Percentiles rank a stretch among this genome's conserved stretches.
phyloP scores from a whole-genome alignment of 2,888 invertebrate species.

The Tribolium freemani region DNA sequence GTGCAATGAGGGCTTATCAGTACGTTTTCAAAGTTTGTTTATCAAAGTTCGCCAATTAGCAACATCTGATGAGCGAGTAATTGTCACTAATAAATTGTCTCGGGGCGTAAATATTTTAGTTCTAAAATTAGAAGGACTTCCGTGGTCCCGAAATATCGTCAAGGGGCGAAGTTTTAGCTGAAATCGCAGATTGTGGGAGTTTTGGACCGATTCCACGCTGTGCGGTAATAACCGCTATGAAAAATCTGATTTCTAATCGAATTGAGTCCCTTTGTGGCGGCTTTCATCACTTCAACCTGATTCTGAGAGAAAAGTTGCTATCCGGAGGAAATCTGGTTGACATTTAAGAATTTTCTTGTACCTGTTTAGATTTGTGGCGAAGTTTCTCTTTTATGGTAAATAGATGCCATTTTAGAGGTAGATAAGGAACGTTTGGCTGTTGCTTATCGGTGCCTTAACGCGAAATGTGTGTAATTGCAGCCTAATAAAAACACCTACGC shows the following conservation, averaged over 20 bases:
- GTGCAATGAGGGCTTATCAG: not conserved
- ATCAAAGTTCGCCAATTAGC: not conserved
- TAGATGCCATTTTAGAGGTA: conserved; percentile 7
- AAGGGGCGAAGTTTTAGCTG: not conserved
- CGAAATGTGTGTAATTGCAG: too few species aligned
- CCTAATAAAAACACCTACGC: too few species aligned
- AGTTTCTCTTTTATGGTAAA: conserved; percentile 27
- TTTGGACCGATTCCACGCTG: not conserved
- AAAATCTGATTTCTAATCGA: conserved; percentile 6
- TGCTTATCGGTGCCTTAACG: not conserved
- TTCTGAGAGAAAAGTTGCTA: not conserved
- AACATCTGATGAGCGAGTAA: conserved; percentile 1
- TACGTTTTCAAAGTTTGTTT: not conserved
- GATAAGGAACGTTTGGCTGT: not conserved
- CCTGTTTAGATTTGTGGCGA: conserved; percentile 17
- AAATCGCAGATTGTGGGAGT: conserved; percentile 2
- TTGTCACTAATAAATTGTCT: conserved; percentile 12
- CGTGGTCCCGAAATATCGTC: not conserved
- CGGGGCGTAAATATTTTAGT: not conserved
- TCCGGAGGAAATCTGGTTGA: conserved; percentile 1
- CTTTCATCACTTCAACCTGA: conserved; percentile 15
- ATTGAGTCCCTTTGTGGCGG: conserved; percentile 4
- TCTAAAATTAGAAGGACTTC: conserved; percentile 11
- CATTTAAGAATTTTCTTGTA: conserved; percentile 16
- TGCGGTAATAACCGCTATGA: conserved; percentile 3